Evolutionary conservation across 2,113 vertebrate species (phyloP).

Genomic region (Solea senegalensis): DNA sequence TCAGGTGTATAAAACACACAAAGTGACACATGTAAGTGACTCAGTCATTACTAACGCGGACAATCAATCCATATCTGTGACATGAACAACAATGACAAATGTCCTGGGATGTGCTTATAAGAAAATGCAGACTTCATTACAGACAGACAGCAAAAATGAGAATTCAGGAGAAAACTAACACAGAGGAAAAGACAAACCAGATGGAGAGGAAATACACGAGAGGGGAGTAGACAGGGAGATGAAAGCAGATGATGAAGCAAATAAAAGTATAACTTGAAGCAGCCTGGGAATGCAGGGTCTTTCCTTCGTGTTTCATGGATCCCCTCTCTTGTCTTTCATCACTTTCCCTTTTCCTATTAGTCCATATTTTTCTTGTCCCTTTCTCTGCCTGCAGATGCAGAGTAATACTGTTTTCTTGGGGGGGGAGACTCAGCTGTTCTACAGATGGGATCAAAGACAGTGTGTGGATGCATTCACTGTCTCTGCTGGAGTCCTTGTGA

Average conservation of each 20-base stretch:
- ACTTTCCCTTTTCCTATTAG: slow-evolving; percentile 24
- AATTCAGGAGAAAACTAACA: neutral
- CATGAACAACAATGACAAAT: slow-evolving; percentile 1
- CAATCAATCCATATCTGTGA: neutral
- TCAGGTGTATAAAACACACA: too few relatives aligned
- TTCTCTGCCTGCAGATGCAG: slow-evolving; percentile 44
- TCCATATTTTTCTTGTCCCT: slow-evolving; percentile 6
- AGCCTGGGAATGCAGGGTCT: slow-evolving; percentile 1
- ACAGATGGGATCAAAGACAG: slow-evolving; percentile 67
- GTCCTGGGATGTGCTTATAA: slow-evolving; percentile 1
- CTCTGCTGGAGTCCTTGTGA: neutral
- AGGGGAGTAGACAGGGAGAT: slow-evolving; percentile 7
- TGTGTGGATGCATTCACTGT: slow-evolving; percentile 8
- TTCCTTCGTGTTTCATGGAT: slow-evolving; percentile 21
- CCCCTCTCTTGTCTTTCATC: slow-evolving; percentile 1
- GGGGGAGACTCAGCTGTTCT: slow-evolving; percentile 61
- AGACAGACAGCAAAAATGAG: slow-evolving; percentile 7
- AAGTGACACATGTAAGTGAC: too few relatives aligned
- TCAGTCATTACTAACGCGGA: too few relatives aligned
- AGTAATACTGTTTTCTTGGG: slow-evolving; percentile 14
- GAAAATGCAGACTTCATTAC: slow-evolving; percentile 11
- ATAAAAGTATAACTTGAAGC: slow-evolving; percentile 25
- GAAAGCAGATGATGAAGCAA: slow-evolving; percentile 20
- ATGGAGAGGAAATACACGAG: slow-evolving; percentile 42
- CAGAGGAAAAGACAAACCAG: slow-evolving; percentile 32